Percentiles rank a stretch among this genome's conserved stretches.
phyloP scores from a whole-genome alignment of 2,113 vertebrate species.

The Dipodomys merriami region DNA sequence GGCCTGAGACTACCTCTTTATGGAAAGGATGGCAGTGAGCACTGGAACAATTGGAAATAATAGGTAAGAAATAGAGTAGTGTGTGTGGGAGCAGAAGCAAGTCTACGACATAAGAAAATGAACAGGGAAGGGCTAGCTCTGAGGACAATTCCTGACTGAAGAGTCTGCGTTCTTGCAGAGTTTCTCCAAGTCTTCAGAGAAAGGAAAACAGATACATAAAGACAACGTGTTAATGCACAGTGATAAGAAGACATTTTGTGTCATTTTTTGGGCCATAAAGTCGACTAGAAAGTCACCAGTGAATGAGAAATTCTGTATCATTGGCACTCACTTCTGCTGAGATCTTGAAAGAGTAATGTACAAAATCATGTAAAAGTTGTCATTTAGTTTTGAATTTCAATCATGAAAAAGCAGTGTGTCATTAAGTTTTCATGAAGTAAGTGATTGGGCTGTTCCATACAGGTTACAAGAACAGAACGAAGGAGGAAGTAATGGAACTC shows the following conservation, averaged over 20 bases:
- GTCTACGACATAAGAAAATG: fast-evolving
- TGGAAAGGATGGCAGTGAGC: background rate
- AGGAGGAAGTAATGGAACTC: background rate
- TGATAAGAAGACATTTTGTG: background rate
- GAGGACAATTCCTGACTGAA: background rate
- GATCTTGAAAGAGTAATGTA: slow-evolving; percentile 47
- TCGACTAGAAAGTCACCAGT: background rate
- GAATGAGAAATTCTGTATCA: background rate
- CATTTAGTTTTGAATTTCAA: background rate
- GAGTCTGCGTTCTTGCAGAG: background rate
- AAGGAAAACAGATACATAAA: background rate
- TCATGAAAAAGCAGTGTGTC: background rate
- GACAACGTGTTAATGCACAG: background rate
- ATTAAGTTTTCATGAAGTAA: slow-evolving; percentile 3
- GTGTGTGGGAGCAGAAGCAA: background rate
- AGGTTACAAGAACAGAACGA: background rate
- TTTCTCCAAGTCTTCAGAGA: background rate
- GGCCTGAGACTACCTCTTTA: background rate
- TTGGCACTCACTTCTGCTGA: background rate
- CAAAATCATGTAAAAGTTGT: background rate
- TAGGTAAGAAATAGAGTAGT: fast-evolving
- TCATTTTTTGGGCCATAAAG: background rate
- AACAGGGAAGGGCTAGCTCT: background rate
- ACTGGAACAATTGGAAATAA: background rate
- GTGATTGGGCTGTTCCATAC: background rate